Base-by-base conservation (phyloP, 1,140 invertebrate genomes). In the Halesus radiatus region DNA sequence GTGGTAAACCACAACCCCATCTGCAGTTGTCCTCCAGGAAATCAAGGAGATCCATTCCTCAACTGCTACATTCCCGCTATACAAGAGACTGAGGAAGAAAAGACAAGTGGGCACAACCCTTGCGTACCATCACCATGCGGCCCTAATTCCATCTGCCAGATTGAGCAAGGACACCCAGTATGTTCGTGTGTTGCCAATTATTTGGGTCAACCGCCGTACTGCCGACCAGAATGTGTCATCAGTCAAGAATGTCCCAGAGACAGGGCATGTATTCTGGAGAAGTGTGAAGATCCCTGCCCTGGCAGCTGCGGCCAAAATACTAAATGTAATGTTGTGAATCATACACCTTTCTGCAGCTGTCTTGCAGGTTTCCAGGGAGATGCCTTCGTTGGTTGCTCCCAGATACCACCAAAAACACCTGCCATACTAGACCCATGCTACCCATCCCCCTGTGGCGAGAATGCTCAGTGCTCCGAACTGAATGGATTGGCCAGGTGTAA, bases 1-100 rank as follows among this genome's bases (percentile, higher is more conserved):
- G 93, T 95, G 1, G 91, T 95, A 26, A 96, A 96, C 86, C 95
- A 96, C 84, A 95, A 96, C 87, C 95, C 95, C 3, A 93, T 96
- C 79, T 96, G 95, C 85, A 94, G 91, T 58, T 97, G 95, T 87
- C 91, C 93, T 26, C 86, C 90, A n/a, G 93, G 92, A 52, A 91
- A 92, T 85, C 91, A 92, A 80, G 96, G 96, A 23, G 94, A 97
- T 93, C 95, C 96, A 37, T 96, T 96, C 84, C 90, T 92, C 18
- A 92, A 91, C 58, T 97, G 96, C 84, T 90, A 90, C 68, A 86
- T 86, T 54, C 88, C 90, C 26, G 86, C 89, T 45, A 87, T 84
- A 84, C 85, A 88, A 76, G 86, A 88, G 54, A 85, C 85, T 82
- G 87, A 87, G 54, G 86, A 88, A 56, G 86, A 88, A 15, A 85